Evolutionary conservation across 2,113 vertebrate genomes (phyloP).

Genomic region (Upupa epops): DNA sequence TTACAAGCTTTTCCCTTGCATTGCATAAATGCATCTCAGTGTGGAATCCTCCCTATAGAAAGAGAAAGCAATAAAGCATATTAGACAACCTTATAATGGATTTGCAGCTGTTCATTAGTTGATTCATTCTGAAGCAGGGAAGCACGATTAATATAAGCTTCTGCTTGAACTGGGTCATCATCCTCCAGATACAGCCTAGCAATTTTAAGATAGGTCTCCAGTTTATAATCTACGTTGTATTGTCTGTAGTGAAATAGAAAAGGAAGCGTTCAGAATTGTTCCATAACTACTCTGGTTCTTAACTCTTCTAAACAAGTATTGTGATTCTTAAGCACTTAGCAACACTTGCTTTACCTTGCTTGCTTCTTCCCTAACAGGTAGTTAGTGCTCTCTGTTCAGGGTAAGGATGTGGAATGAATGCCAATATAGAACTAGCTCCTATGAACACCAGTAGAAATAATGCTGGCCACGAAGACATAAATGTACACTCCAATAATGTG

Average conservation of each 20-base stretch:
- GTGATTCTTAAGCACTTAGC: background rate
- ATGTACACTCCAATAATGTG: background rate
- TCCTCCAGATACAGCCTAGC: conserved; percentile 96
- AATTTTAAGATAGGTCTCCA: conserved; percentile 98
- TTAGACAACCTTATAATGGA: conserved; percentile 92
- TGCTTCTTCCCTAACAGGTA: background rate
- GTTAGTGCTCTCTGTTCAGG: background rate
- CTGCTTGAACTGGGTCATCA: conserved; percentile 96
- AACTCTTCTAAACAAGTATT: background rate
- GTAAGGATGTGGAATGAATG: background rate
- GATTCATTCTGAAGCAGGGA: conserved; percentile 98
- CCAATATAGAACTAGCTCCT: background rate
- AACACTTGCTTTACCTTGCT: background rate
- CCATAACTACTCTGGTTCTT: background rate
- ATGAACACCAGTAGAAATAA: background rate
- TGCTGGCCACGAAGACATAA: background rate
- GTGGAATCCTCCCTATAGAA: background rate
- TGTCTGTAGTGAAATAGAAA: conserved; percentile 78
- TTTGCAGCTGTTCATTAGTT: conserved; percentile 96
- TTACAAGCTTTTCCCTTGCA: background rate
- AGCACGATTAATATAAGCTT: conserved; percentile 97
- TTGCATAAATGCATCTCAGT: background rate
- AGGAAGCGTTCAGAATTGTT: background rate
- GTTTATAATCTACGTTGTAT: conserved; percentile 97
- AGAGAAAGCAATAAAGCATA: background rate